phyloP scores from a whole-genome alignment of 2,113 vertebrate genomes.

The Leucoraja erinaceus region DNA sequence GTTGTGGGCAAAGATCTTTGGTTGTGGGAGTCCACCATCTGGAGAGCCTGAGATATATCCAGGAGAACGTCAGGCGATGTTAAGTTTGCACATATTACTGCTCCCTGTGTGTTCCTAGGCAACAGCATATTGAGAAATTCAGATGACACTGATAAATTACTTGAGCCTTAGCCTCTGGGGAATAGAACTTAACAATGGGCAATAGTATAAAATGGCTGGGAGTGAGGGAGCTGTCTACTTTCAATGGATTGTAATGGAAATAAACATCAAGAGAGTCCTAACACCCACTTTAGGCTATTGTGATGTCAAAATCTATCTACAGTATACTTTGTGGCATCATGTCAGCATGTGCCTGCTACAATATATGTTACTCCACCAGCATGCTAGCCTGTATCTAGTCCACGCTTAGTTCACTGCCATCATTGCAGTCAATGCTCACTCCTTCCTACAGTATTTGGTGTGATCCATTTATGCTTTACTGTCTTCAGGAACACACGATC shows the following conservation, averaged over 20 bases:
- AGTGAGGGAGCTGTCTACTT: not conserved
- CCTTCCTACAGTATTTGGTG: not conserved
- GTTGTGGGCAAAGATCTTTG: too few relatives aligned
- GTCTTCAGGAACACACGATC: conserved; percentile 38
- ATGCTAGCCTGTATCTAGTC: too few relatives aligned
- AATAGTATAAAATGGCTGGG: not conserved
- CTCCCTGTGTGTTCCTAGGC: not conserved
- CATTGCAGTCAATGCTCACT: not conserved
- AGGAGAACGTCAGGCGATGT: not conserved
- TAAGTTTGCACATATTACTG: not conserved
- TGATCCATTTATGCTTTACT: not conserved
- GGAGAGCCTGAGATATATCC: not conserved
- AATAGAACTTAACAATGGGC: too few relatives aligned
- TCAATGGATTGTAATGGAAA: not conserved
- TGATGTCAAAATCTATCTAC: not conserved
- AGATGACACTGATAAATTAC: not conserved
- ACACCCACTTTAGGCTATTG: not conserved
- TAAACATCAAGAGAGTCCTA: not conserved
- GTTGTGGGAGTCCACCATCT: not conserved
- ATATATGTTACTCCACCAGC: too few relatives aligned
- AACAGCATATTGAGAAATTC: not conserved
- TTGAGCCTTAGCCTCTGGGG: not conserved
- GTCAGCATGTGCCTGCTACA: too few relatives aligned
- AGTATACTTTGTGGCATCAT: not conserved
- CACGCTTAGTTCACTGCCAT: not conserved